Conservation (phyloP, 2,113 vertebrate genomes). For the Cephalopterus ornatus region DNA sequence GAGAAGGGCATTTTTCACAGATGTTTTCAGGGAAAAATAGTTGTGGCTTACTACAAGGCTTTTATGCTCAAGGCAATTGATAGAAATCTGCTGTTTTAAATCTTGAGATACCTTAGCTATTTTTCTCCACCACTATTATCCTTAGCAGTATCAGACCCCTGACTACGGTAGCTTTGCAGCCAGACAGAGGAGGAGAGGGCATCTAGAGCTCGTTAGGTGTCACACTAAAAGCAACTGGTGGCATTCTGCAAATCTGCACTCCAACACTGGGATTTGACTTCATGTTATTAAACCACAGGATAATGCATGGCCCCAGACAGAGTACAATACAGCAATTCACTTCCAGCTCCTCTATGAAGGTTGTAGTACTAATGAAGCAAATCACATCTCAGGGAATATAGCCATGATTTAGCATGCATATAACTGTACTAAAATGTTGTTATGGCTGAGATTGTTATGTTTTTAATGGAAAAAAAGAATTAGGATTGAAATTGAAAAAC, state of each 20-base stretch:
- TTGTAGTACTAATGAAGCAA: background rate
- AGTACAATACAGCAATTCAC: background rate
- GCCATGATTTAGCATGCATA: background rate
- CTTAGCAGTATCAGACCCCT: background rate
- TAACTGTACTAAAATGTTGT: background rate
- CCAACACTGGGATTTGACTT: background rate
- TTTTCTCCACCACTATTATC: background rate
- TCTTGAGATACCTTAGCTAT: background rate
- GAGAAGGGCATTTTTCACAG: background rate
- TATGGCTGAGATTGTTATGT: background rate
- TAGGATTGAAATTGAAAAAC: background rate
- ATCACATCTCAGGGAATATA: background rate
- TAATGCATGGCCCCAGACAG: background rate
- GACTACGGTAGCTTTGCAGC: background rate
- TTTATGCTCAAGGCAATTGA: background rate
- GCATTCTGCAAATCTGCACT: background rate
- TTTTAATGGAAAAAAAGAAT: background rate
- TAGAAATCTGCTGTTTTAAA: background rate
- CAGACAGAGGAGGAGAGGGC: background rate
- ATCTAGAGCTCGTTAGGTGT: background rate
- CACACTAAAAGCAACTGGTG: background rate
- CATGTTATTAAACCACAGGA: background rate
- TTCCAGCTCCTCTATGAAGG: background rate
- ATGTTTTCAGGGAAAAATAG: background rate
- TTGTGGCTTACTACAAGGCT: background rate